phyloP scores from a whole-genome alignment of 2,888 invertebrate species.

The Andrena dorsata region DNA sequence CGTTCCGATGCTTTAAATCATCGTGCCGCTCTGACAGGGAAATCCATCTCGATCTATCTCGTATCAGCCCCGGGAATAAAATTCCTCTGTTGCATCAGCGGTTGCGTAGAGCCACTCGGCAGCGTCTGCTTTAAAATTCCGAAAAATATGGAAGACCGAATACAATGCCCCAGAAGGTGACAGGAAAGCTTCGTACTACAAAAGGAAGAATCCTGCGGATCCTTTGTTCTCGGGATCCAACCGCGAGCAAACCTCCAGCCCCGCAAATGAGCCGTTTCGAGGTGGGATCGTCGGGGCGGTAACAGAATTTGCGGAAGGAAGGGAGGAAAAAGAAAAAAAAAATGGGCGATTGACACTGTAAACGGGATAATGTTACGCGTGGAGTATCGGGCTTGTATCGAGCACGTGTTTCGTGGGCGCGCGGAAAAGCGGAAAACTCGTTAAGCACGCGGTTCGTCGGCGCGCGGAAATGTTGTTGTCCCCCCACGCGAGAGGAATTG shows the following conservation, averaged over 20 bases:
- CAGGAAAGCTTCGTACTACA: no score
- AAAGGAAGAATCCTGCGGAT: no score
- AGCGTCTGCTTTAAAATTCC: no score
- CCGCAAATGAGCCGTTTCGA: no score
- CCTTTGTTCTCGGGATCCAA: no score
- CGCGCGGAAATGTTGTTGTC: constrained; percentile 13
- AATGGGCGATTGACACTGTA: background rate
- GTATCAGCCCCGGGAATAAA: no score
- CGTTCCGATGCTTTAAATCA: background rate
- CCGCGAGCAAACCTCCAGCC: no score
- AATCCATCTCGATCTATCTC: background rate
- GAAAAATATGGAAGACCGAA: no score
- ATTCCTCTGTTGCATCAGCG: no score
- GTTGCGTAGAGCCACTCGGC: no score
- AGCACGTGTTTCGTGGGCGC: background rate
- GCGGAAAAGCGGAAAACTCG: constrained; percentile 21
- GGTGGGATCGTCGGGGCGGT: no score
- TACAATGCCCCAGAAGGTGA: no score
- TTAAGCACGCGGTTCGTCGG: constrained; percentile 31
- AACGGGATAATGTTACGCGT: background rate
- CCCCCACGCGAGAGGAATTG: constrained; percentile 24
- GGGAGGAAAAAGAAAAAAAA: background rate
- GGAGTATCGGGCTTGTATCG: background rate
- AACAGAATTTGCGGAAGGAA: background rate
- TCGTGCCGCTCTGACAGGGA: background rate